Base-by-base conservation (phyloP, 2,888 invertebrate species). In the Allygus modestus region DNA sequence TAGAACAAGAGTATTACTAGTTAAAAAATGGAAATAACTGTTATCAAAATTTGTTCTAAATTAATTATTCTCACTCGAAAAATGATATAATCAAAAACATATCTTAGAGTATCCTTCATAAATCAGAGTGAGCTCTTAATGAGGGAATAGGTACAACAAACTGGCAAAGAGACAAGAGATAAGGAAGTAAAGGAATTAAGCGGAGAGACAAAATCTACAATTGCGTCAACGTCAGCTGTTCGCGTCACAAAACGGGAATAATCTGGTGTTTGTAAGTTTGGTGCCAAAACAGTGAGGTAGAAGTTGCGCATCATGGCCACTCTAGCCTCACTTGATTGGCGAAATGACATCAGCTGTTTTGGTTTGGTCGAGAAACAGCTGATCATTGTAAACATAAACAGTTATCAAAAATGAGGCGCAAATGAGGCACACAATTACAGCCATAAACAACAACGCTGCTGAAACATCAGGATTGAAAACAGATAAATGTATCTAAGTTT, bases 191-290 rank as follows among this genome's bases (percentile, higher is more conserved):
- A 23, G 23, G 23, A 12, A 58, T 20, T 58, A 20, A 23, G 4
- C 58, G 58, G 58, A 58, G 23, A 58, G 58, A 58, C 58, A 7
- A 23, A 58, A 58, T 58, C 58, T 23, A 58, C 58, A 58, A 58
- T 20, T 58, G 23, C 58, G 58, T 58, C 58, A 58, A 58, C 2
- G 58, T 58, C 7, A 23, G 46, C 46, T 46, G 46, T 12, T 46
- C 17, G n/a, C 58, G 58, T 58, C 58, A 58, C 23, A 58, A 20
- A 58, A 23, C 23, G 23, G 58, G 58, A 2, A 11, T 7, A 23
- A 58, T 58, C 58, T 23, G 58, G 58, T 23, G 2, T 23, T 17
- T 23, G 58, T 23, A 23, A n/a, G 12, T 58, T 58, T 20, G 9
- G 58, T 58, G 23, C 58, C 58, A 58, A 58, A 58, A 20, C 23